Evolutionary conservation across 1,140 invertebrate species (phyloP), one percentile per base, ranked within the genome.

Genomic region (Drosophila lowei): DNA sequence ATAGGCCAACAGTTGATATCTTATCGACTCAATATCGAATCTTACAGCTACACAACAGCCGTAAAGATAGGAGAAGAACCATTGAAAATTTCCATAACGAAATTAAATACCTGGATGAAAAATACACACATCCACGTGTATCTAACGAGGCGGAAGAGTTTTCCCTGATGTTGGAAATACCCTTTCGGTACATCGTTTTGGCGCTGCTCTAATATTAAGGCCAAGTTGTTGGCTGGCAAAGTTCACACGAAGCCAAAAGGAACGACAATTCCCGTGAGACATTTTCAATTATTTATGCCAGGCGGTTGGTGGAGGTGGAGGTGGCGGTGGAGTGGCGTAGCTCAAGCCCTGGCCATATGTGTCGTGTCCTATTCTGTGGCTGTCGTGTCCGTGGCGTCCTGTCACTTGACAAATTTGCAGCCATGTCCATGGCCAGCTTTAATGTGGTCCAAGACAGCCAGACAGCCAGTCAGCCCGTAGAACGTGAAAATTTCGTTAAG

Each of bases 261-360:
- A 59, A 59, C 60, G 46, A 77, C 58, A 65, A 85, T 85, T 86
- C 80, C 77, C 72, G 72, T 73, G 81, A 80, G 80, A 85, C 81
- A 77, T 86, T 85, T 85, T 85, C 80, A 85, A 85, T 85, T 85
- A 85, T 85, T 85, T 86, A 85, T 85, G 80, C 63, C 34, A 41
- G 66, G 42, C 42, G 15, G 54, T 38, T 11, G 8, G 4, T 25
- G 28, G 8, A 8, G 25, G 30, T 23, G 30, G 11, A 28, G 43
- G n/a, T 11, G 48, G 3, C 21, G 34, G 30, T 18, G 6, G 11
- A 23, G 11, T 1, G 15, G 15, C 1, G 5, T 18, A 8, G 42
- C 23, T 28, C 8, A 15, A 63, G 25, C 30, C 62, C 52, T 77
- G 70, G 76, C 79, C 79, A 85, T 84, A 84, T 84, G 80, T 84